Evolutionary conservation across 2,888 invertebrate species (phyloP).

Genomic region (Plebejus argus): DNA sequence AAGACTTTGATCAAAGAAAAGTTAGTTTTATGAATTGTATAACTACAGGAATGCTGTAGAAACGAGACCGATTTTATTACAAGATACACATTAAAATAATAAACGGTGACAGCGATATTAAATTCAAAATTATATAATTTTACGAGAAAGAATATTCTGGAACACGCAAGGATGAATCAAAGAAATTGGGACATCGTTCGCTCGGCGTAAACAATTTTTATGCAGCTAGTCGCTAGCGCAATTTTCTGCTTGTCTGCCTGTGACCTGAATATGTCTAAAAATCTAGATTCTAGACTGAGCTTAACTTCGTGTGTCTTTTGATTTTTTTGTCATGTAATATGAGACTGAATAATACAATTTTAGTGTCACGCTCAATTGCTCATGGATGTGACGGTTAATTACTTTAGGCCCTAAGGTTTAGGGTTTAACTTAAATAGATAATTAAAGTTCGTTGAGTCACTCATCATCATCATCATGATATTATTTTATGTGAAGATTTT

Average conservation of each 20-base stretch:
- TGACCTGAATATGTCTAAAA: constrained; percentile 13
- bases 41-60: no score
- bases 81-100: background rate
- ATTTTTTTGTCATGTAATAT: background rate
- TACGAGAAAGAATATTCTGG: constrained; percentile 6
- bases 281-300: background rate
- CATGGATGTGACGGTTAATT: no score
- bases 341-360: background rate
- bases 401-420: no score
- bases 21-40: background rate
- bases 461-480: no score
- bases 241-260: constrained; percentile 22
- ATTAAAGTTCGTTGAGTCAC: no score
- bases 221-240: background rate
- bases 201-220: background rate
- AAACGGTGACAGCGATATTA: background rate
- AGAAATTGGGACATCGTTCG: constrained; percentile 51
- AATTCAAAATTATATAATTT: background rate
- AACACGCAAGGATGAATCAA: constrained; percentile 18
- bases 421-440: no score
- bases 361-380: no score
- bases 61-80: background rate
- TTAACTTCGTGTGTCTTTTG: background rate
- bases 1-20: no score
- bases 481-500: no score